Conservation (phyloP, 2,888 invertebrate species). For the Deroplatys truncata region DNA sequence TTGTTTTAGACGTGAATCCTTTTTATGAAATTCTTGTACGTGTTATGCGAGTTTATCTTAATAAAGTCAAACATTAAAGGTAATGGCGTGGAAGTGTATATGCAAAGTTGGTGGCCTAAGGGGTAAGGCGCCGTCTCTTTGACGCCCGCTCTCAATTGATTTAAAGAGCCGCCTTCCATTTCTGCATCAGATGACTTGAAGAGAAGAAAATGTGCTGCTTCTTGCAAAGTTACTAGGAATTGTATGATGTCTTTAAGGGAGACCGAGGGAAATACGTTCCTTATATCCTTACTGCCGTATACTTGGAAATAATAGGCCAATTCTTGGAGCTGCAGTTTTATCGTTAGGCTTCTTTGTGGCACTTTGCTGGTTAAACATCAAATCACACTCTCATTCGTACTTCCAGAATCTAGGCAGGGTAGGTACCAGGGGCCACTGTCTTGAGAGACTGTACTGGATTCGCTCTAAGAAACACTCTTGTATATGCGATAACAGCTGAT, state of each 20-base stretch:
- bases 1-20: conserved; percentile 3
- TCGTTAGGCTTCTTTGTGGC: no score
- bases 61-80: conserved; percentile 20
- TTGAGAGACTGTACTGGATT: no score
- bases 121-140: background rate
- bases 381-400: no score
- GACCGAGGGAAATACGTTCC: background rate
- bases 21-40: conserved; percentile 28
- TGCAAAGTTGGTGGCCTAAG: background rate
- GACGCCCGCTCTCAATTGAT: background rate
- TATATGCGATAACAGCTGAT: no score
- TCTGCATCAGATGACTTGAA: background rate
- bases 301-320: no score
- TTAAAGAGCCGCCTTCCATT: background rate
- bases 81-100: conserved; percentile 19
- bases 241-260: background rate
- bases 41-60: conserved; percentile 24
- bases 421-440: no score
- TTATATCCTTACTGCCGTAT: no score
- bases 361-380: no score
- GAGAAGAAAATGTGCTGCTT: background rate
- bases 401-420: no score
- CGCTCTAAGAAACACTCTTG: no score
- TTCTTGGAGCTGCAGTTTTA: no score
- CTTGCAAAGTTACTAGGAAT: background rate